Conservation (phyloP, 2,888 invertebrate species). For the Rotaria magnacalcarata region DNA sequence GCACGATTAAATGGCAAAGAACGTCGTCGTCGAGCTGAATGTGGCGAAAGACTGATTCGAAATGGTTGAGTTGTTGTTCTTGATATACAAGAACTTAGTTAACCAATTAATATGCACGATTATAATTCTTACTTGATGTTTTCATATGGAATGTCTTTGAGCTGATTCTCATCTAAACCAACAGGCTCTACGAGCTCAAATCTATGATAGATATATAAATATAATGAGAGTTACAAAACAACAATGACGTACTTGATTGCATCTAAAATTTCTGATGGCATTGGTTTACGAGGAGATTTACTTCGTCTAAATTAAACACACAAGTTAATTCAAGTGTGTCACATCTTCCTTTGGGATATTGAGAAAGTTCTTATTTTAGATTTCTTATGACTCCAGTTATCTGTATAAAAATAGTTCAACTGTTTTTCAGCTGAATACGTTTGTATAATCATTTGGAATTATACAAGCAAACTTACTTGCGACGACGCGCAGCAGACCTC, state of each 20-base stretch:
- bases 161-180: constrained; percentile 27
- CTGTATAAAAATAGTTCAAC: no score
- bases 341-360: no score
- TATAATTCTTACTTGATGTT: background rate
- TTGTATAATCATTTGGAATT: no score
- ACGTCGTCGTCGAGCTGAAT: constrained; percentile 22
- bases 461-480: background rate
- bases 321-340: background rate
- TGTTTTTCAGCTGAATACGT: no score
- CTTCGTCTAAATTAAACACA: constrained; percentile 16
- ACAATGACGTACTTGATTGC: background rate
- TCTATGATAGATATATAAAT: background rate
- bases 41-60: constrained; percentile 35
- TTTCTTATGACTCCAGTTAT: no score
- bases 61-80: constrained; percentile 24
- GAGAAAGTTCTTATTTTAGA: no score
- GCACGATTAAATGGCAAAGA: constrained; percentile 1
- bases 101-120: no score
- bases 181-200: background rate
- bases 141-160: constrained; percentile 25
- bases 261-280: constrained; percentile 26
- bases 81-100: background rate
- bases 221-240: background rate
- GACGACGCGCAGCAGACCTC: background rate
- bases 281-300: constrained; percentile 2